Conservation (phyloP, 2,888 invertebrate species). For the Lobophora halterata region DNA sequence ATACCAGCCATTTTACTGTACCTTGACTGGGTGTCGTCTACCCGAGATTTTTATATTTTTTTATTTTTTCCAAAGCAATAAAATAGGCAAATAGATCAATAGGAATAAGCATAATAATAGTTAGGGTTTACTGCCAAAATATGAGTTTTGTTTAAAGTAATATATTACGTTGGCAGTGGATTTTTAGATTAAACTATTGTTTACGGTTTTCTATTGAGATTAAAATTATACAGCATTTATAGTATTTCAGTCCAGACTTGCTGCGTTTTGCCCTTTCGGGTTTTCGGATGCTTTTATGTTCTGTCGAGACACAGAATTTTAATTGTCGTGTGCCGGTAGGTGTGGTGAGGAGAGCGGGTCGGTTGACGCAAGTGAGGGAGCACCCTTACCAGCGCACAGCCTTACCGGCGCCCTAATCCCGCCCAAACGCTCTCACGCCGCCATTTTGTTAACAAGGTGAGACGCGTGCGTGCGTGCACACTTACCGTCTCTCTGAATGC, state of each 20-base stretch:
- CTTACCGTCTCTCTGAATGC: conserved; percentile 60
- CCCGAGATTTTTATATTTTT: conserved; percentile 61
- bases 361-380: conserved; percentile 94
- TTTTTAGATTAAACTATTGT: conserved; percentile 47
- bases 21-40: conserved; percentile 50
- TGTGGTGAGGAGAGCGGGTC: conserved; percentile 93
- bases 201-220: conserved; percentile 54
- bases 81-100: conserved; percentile 57
- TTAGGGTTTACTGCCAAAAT: conserved; percentile 66
- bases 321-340: conserved; percentile 82
- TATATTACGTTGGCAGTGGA: conserved; percentile 57
- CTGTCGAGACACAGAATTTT: conserved; percentile 62
- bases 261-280: conserved; percentile 24
- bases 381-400: conserved; percentile 97
- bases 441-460: conserved; percentile 80
- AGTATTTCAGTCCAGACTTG: conserved; percentile 14
- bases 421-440: conserved; percentile 75
- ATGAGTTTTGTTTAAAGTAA: conserved; percentile 48
- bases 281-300: conserved; percentile 49
- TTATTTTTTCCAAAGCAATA: conserved; percentile 76
- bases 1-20: conserved; percentile 69
- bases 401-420: conserved; percentile 86
- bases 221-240: conserved; percentile 70
- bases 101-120: conserved; percentile 68
- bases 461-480: conserved; percentile 70